Conservation (phyloP, 1,140 invertebrate species). For the Gyrodactylus bullatarudis region DNA sequence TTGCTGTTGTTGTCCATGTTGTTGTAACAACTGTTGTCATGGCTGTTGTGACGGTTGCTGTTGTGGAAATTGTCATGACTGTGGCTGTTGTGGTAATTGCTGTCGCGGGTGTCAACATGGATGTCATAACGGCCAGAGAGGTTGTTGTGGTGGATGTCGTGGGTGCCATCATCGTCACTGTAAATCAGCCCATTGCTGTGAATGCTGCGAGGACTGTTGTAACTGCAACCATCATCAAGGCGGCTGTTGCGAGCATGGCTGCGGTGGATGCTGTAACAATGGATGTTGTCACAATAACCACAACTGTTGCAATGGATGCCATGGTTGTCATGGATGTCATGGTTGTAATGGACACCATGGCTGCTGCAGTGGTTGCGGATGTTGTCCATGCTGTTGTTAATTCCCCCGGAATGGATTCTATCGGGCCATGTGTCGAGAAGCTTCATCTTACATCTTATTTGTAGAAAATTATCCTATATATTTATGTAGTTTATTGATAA, state of each 20-base stretch:
- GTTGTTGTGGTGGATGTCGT: neutral
- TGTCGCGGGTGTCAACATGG: neutral
- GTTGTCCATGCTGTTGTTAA: neutral
- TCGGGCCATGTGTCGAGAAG: neutral
- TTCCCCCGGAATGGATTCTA: too few species aligned
- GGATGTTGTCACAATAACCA: neutral
- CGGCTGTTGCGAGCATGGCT: neutral
- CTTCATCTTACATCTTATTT: neutral
- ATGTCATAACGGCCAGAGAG: neutral
- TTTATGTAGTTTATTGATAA: neutral
- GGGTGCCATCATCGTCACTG: neutral
- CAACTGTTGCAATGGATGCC: neutral
- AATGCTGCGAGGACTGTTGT: neutral
- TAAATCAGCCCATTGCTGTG: neutral
- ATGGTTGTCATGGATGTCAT: neutral
- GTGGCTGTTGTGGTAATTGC: neutral
- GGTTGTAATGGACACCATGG: neutral
- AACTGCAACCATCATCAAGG: neutral
- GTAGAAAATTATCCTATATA: neutral
- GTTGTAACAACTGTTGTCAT: neutral
- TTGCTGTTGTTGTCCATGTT: neutral
- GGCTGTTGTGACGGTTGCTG: neutral
- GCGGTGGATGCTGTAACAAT: neutral
- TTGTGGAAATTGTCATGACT: neutral
- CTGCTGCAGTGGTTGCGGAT: neutral